These are phyloP conservation scores for Drosophila trichaetosa DNA, from an alignment of 2,888 invertebrate genomes.

Conservation along the genomic window DNA sequence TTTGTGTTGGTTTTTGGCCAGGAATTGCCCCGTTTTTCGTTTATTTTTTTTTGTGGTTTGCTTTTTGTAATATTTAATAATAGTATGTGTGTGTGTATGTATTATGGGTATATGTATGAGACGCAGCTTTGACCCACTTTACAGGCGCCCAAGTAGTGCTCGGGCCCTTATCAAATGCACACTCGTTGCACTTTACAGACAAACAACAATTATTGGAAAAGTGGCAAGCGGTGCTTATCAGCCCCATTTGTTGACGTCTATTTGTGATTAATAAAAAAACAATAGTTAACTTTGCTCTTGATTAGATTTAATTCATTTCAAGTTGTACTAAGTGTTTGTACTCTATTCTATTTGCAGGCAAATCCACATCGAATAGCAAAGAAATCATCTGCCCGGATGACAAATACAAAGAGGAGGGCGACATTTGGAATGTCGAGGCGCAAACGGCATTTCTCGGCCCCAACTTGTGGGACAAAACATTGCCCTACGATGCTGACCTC, in stretches of 20 bases:
- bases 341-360: conserved; percentile 86
- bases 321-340: conserved; percentile 16
- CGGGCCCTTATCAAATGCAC: conserved; percentile 38
- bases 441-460: conserved; percentile 98
- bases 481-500: conserved; percentile 96
- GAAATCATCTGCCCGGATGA: conserved; percentile 86
- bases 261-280: conserved; percentile 33
- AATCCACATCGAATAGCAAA: conserved; percentile 86
- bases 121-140: conserved; percentile 54
- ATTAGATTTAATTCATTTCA: conserved; percentile 14
- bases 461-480: conserved; percentile 97
- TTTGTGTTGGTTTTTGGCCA: conserved; percentile 12
- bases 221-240: conserved; percentile 34
- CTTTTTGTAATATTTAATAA: not conserved
- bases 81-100: not conserved
- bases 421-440: conserved; percentile 95
- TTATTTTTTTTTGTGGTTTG: not conserved
- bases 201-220: conserved; percentile 11
- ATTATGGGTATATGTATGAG: not conserved
- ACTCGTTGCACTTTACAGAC: conserved; percentile 28
- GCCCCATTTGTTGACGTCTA: conserved; percentile 17
- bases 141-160: conserved; percentile 38
- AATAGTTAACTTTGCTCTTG: conserved; percentile 20
- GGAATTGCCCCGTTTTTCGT: conserved; percentile 27
- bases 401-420: conserved; percentile 92